Conservation (phyloP, 1,140 invertebrate species). For the Cyclina sinensis region DNA sequence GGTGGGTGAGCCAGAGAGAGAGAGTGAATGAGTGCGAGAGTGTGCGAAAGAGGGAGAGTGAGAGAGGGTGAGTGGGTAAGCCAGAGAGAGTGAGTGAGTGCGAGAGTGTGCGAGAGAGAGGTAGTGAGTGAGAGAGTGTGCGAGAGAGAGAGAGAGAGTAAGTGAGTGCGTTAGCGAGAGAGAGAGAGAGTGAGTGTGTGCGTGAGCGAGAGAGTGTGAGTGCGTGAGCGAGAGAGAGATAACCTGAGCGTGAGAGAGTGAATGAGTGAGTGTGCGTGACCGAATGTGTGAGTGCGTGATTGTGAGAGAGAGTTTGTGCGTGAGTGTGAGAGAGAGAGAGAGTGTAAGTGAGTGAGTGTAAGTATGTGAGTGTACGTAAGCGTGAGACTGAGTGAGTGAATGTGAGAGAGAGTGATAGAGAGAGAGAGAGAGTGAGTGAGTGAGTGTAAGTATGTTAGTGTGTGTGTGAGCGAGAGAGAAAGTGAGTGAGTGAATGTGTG, state of each 20-base stretch:
- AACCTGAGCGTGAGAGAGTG: not conserved
- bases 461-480: not conserved
- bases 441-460: constrained; percentile 1
- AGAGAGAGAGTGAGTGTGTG: not conserved
- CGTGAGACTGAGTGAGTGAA: not conserved
- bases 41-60: not conserved
- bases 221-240: not conserved
- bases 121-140: too few species aligned
- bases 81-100: not conserved
- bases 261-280: not conserved
- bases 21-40: constrained; percentile 6
- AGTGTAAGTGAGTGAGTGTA: not conserved
- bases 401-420: not conserved
- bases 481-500: not conserved
- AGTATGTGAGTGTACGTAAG: not conserved
- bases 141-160: not conserved
- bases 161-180: not conserved
- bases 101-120: too few species aligned
- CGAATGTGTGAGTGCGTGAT: not conserved
- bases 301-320: not conserved
- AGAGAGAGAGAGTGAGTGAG: not conserved
- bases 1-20: not conserved
- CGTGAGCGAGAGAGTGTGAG: not conserved
- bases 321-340: not conserved
- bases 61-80: not conserved